phyloP scores from a whole-genome alignment of 2,797 vertebrate genomes.

The Lycodopsis pacificus region DNA sequence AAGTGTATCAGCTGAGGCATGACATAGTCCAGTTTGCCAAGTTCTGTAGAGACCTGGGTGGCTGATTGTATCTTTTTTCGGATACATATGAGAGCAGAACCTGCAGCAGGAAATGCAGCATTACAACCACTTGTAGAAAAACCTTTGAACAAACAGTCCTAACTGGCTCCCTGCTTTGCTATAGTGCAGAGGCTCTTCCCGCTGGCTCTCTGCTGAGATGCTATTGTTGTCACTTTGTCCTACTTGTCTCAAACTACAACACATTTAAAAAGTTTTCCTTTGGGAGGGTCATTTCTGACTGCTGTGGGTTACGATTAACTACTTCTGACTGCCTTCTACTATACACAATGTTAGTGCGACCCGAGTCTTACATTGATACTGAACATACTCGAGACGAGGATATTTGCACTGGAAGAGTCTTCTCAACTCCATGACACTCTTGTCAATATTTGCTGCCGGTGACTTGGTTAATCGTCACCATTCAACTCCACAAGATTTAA shows the following conservation, averaged over 20 bases:
- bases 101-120: background rate
- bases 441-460: background rate
- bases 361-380: background rate
- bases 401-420: background rate
- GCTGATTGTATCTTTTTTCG: background rate
- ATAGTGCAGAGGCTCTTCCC: background rate
- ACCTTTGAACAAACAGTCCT: background rate
- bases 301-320: no score
- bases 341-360: background rate
- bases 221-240: background rate
- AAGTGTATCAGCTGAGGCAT: background rate
- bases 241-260: background rate
- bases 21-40: background rate
- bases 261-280: no score
- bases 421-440: background rate
- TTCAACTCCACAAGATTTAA: background rate
- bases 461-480: background rate
- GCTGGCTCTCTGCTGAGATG: no score
- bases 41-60: background rate
- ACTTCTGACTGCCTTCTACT: background rate
- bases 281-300: background rate
- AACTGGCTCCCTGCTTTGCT: background rate
- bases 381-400: background rate
- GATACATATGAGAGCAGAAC: background rate
- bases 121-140: background rate